phyloP scores from a whole-genome alignment of 1,140 invertebrate species.

The Pissodes strobi region DNA sequence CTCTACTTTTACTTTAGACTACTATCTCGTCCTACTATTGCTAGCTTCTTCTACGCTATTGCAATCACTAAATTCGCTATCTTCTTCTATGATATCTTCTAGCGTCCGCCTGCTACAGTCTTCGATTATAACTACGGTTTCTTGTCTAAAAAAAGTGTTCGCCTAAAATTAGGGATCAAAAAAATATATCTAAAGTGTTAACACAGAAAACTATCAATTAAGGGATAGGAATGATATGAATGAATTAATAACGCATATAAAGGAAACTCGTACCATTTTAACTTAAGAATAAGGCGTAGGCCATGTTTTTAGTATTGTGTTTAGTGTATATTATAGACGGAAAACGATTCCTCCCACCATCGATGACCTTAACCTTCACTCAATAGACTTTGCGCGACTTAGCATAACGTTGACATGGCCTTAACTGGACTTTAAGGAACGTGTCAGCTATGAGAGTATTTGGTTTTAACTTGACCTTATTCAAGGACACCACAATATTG shows the following conservation, averaged over 20 bases:
- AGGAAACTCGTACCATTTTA: not conserved
- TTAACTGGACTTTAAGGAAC: too few relatives aligned
- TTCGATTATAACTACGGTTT: conserved; percentile 49
- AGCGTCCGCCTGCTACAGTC: conserved; percentile 41
- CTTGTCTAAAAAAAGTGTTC: conserved; percentile 51
- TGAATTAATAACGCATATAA: not conserved
- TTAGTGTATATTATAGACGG: too few relatives aligned
- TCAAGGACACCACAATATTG: too few relatives aligned
- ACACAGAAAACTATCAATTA: not conserved
- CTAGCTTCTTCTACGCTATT: conserved; percentile 35
- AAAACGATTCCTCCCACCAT: too few relatives aligned
- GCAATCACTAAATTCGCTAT: conserved; percentile 49
- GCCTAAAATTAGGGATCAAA: conserved; percentile 40
- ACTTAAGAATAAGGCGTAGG: too few relatives aligned
- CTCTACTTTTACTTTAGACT: conserved; percentile 22
- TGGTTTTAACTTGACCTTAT: too few relatives aligned
- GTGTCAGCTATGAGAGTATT: too few relatives aligned
- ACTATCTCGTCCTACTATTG: conserved; percentile 42
- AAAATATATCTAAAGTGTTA: conserved; percentile 5
- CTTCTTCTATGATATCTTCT: conserved; percentile 53
- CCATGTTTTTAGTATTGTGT: too few relatives aligned
- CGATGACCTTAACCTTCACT: too few relatives aligned
- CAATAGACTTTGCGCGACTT: too few relatives aligned
- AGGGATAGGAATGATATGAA: not conserved
- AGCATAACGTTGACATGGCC: too few relatives aligned